Conservation (phyloP, 2,888 invertebrate species). For the Schizaphis graminum region DNA sequence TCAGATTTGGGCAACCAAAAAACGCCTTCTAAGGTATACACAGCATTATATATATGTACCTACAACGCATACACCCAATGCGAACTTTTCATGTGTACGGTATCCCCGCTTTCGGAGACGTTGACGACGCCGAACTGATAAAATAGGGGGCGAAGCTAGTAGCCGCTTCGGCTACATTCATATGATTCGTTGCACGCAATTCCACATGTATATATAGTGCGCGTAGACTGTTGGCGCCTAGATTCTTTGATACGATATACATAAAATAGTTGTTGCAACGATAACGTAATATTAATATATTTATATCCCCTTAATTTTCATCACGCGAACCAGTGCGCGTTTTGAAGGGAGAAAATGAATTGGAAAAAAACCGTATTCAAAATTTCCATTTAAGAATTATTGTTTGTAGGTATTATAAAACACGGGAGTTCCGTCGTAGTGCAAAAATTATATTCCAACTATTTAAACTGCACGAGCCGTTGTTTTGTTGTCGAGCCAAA, state of each 20-base stretch:
- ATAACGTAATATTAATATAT: neutral
- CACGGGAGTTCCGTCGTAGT: neutral
- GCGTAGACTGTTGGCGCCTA: conserved; percentile 60
- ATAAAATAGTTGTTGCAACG: neutral
- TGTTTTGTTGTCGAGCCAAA: neutral
- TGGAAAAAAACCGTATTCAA: neutral
- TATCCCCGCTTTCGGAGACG: conserved; percentile 43
- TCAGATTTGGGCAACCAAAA: neutral
- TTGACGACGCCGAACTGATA: conserved; percentile 19
- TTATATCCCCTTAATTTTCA: conserved; percentile 24
- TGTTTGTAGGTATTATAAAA: neutral
- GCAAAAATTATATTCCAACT: neutral
- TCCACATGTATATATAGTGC: neutral
- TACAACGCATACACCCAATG: neutral
- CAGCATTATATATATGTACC: neutral
- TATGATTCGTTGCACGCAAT: conserved; percentile 47
- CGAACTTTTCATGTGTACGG: conserved; percentile 23
- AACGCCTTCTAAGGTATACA: neutral
- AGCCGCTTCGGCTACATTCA: neutral
- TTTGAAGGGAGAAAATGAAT: conserved; percentile 10
- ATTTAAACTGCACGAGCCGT: neutral
- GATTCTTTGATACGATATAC: conserved; percentile 50
- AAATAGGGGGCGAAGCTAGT: conserved; percentile 32
- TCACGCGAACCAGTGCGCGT: conserved; percentile 41
- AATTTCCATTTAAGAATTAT: conserved; percentile 43